A percentile compares a stretch with the other conserved stretches of the same genome.
phyloP scores from a whole-genome alignment of 2,113 vertebrate genomes.

The Ptilorrhoa leucosticta region DNA sequence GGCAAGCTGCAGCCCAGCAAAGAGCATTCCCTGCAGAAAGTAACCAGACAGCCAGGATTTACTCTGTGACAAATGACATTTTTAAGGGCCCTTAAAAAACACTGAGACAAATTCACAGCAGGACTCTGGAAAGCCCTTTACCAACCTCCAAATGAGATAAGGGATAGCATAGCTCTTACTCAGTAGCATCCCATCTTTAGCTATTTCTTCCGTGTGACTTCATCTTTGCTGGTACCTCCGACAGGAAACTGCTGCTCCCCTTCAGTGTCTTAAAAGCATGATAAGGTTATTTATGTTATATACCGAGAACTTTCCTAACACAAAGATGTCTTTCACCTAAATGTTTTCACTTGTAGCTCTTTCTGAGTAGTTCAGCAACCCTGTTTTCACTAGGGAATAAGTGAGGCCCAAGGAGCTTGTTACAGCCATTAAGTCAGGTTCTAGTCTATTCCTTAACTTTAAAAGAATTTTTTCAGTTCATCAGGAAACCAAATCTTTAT shows the following conservation, averaged over 20 bases:
- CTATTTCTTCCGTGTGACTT: neutral
- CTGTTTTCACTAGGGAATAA: neutral
- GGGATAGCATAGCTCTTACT: neutral
- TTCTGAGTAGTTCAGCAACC: neutral
- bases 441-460: neutral
- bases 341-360: neutral
- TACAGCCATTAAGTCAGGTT: neutral
- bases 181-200: neutral
- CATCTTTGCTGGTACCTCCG: neutral
- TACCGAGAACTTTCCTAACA: neutral
- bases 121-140: constrained; percentile 6
- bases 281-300: neutral
- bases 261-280: neutral
- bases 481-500: neutral
- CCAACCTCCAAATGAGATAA: neutral
- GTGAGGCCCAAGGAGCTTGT: neutral
- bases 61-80: constrained; percentile 78
- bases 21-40: constrained; percentile 76
- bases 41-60: constrained; percentile 79
- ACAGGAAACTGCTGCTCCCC: neutral
- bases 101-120: constrained; percentile 80
- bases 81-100: constrained; percentile 72
- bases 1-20: constrained; percentile 67
- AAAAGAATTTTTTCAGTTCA: neutral
- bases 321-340: neutral